A percentile compares a stretch with the other conserved stretches of the same genome.
phyloP scores from a whole-genome alignment of 2,113 vertebrate species.

The Grammomys surdaster region DNA sequence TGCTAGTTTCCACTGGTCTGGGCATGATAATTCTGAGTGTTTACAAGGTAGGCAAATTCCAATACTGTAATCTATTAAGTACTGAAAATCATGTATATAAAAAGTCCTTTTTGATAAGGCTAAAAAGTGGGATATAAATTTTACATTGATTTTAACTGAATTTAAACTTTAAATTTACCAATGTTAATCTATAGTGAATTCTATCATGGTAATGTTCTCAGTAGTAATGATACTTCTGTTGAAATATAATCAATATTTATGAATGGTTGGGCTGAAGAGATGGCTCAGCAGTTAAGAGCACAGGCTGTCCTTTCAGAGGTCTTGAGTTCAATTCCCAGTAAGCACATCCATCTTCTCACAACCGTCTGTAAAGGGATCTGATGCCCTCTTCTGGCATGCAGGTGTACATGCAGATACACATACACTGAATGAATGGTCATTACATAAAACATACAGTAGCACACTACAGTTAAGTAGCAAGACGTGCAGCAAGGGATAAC shows the following conservation, averaged over 20 bases:
- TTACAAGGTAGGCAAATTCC: slow-evolving; percentile 30
- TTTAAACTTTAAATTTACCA: background rate
- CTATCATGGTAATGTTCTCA: background rate
- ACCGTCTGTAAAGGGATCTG: no score
- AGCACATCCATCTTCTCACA: no score
- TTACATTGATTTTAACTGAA: background rate
- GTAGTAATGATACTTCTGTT: background rate
- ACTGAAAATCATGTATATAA: background rate
- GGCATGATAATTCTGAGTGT: background rate
- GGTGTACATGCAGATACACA: no score
- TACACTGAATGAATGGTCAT: background rate
- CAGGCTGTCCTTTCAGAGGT: no score
- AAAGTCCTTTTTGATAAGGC: background rate
- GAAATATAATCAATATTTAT: slow-evolving; percentile 18
- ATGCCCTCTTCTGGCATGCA: no score
- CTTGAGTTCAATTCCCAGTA: no score
- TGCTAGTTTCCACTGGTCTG: slow-evolving; percentile 24
- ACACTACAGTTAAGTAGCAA: slow-evolving; percentile 1
- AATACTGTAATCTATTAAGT: background rate
- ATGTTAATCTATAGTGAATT: background rate
- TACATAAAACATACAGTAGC: background rate
- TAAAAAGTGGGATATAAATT: background rate
- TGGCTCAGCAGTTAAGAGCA: no score
- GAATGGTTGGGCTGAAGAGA: background rate
- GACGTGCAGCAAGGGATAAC: background rate